A percentile compares a stretch with the other conserved stretches of the same genome.
Conservation (phyloP, 2,797 vertebrate genomes). For the Mormyrus proboscirostris region DNA sequence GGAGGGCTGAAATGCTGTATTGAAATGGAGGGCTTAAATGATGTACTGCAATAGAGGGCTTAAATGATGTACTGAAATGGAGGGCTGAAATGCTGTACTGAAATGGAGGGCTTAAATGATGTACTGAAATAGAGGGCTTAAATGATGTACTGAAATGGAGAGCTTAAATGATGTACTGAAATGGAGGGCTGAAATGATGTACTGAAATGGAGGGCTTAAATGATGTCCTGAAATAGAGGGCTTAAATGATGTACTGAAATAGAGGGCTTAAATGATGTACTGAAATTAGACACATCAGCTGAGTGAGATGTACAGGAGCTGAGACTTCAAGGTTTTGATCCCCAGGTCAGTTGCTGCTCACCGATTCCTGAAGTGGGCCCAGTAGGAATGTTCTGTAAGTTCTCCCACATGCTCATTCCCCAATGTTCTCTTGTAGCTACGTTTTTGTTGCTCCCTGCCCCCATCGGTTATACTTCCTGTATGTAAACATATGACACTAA, state of each 20-base stretch:
- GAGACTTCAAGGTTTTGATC: not conserved
- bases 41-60: no score
- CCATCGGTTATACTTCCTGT: not conserved
- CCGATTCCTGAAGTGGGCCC: not conserved
- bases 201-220: no score
- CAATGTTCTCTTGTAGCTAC: not conserved
- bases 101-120: not conserved
- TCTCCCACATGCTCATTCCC: not conserved
- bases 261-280: not conserved
- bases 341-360: not conserved
- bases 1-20: not conserved
- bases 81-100: not conserved
- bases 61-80: no score
- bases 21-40: no score
- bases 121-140: not conserved
- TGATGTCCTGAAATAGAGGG: no score
- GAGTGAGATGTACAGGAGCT: not conserved
- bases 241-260: not conserved
- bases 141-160: not conserved
- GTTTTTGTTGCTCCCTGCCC: no score
- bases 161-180: no score
- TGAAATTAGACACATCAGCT: not conserved
- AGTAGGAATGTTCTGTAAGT: not conserved
- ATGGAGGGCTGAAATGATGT: no score
- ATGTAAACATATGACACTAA: constrained; percentile 40